These are phyloP conservation scores for Psix sp. DNA, from an alignment of 1,140 invertebrate genomes.

Conservation along the genomic window DNA sequence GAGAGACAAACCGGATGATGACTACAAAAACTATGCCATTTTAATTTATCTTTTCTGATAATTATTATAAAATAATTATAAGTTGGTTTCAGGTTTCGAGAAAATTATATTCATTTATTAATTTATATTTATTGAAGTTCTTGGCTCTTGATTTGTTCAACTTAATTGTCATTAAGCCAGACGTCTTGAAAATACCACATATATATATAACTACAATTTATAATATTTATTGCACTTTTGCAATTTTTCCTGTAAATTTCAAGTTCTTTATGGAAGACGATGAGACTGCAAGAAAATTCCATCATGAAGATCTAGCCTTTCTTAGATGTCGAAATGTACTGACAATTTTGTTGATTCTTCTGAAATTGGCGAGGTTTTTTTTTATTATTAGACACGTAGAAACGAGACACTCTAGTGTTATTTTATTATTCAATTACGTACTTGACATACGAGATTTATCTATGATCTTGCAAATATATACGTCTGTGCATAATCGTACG, in stretches of 20 bases:
- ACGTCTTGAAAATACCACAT: no score
- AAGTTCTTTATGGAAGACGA: neutral
- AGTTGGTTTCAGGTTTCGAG: no score
- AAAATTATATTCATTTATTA: no score
- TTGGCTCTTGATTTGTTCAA: no score
- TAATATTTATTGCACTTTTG: neutral
- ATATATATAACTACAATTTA: no score
- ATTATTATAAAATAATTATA: no score
- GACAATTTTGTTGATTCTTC: constrained; percentile 16
- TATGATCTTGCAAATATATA: neutral
- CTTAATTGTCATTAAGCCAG: no score
- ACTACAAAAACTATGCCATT: no score
- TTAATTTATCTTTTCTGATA: no score
- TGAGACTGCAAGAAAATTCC: neutral
- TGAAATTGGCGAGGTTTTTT: constrained; percentile 14
- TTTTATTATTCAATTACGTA: constrained; percentile 29
- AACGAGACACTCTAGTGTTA: constrained; percentile 20
- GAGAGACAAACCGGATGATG: no score
- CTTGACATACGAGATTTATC: constrained; percentile 15
- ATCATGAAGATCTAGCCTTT: neutral
- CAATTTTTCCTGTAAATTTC: neutral
- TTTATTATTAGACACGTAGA: constrained; percentile 2
- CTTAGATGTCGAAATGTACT: constrained; percentile 9
- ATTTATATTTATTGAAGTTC: no score
- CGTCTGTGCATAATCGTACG: neutral